Evolutionary conservation across 2,797 vertebrate species (phyloP).

Genomic region (Anniella stebbinsi): DNA sequence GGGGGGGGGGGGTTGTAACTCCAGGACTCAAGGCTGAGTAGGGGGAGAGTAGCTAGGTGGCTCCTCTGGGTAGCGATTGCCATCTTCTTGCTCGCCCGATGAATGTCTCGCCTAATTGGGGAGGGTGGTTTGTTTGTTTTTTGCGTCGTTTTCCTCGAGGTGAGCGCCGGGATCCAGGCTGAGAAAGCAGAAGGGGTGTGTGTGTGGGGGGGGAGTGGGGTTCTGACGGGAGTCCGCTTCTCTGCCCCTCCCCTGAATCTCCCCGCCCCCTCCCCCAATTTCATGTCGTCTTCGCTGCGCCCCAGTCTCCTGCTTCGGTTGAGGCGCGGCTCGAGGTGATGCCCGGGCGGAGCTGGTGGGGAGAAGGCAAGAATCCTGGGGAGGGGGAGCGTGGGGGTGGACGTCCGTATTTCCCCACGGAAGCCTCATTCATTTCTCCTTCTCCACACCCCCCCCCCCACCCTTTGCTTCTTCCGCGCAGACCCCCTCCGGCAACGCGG

Average conservation of each 20-base stretch:
- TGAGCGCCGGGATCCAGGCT: not conserved
- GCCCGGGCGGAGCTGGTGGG: not conserved
- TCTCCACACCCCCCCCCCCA: not conserved
- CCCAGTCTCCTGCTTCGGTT: too few relatives aligned
- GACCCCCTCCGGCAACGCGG: constrained; percentile 38
- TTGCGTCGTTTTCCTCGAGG: too few relatives aligned
- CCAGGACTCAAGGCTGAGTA: not conserved
- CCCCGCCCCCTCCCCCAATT: not conserved
- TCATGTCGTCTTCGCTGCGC: not conserved
- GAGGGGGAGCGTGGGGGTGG: too few relatives aligned
- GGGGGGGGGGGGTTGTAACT: too few relatives aligned
- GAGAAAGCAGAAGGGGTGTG: not conserved
- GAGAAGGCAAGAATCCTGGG: too few relatives aligned
- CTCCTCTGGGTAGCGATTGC: not conserved
- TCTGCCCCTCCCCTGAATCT: not conserved
- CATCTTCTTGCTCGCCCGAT: not conserved
- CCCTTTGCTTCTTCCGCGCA: not conserved
- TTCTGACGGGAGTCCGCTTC: not conserved
- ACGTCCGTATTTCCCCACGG: not conserved
- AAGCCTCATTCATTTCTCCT: not conserved
- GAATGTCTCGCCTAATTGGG: too few relatives aligned
- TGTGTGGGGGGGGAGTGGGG: not conserved
- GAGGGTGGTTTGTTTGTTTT: too few relatives aligned
- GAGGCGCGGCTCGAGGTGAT: not conserved
- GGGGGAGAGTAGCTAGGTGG: not conserved